Evolutionary conservation across 1,140 invertebrate genomes (phyloP).

Genomic region (Agrypnia vestita): DNA sequence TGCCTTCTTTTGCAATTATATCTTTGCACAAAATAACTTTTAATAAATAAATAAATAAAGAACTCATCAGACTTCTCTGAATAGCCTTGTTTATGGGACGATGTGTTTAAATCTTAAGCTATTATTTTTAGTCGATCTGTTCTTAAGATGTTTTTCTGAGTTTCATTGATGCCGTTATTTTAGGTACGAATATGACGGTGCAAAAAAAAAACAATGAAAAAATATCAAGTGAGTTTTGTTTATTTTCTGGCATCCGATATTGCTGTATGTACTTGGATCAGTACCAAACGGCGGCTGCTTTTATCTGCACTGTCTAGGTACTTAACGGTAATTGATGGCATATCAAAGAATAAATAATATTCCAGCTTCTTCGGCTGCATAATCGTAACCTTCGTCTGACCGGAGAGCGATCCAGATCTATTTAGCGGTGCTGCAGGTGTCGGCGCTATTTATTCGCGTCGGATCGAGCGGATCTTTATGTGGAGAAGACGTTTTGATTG

Average conservation of each 20-base stretch:
- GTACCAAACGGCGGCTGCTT: background rate
- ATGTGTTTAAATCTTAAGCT: too few relatives aligned
- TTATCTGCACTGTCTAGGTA: constrained; percentile 18
- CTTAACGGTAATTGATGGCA: constrained; percentile 21
- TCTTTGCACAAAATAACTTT: too few relatives aligned
- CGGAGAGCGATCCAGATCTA: background rate
- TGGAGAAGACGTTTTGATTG: too few relatives aligned
- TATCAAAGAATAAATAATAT: constrained; percentile 14
- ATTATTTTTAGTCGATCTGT: background rate
- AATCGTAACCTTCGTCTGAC: constrained; percentile 16
- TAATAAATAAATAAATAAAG: too few relatives aligned
- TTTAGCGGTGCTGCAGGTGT: background rate
- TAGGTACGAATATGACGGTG: too few relatives aligned
- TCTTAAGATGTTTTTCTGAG: too few relatives aligned
- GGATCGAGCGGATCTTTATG: too few relatives aligned
- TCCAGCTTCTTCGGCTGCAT: background rate
- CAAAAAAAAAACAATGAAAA: background rate
- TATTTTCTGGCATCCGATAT: constrained; percentile 10
- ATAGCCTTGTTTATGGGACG: too few relatives aligned
- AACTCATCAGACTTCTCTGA: too few relatives aligned
- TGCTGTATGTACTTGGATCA: constrained; percentile 18
- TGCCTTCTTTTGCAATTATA: too few relatives aligned
- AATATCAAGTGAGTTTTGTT: background rate
- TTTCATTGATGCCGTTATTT: too few relatives aligned
- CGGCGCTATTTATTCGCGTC: too few relatives aligned